Base-by-base conservation (phyloP, 2,113 vertebrate genomes). In the Condylura cristata region DNA sequence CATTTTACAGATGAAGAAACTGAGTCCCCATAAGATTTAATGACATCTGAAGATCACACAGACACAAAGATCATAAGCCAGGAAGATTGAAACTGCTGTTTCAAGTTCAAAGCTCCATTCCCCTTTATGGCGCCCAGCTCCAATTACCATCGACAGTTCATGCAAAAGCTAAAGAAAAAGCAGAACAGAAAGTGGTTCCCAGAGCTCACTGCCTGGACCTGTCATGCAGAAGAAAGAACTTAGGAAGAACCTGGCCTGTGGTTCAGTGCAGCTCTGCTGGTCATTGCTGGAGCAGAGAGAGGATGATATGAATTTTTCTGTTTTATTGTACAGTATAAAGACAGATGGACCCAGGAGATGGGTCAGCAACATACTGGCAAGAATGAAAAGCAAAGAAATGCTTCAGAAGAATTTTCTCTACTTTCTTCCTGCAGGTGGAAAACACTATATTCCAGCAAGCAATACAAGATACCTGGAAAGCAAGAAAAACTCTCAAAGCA, bases 131-230 rank as follows among this genome's bases (percentile, higher is more conserved):
- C 34, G n/a, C 48, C 80, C 65, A 44, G 13, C 7, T 61, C 28
- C 10, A 4, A 12, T 0, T 3, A 51, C 44, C 8, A 11, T 46
- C 37, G 41, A 3, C 1, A n/a, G 17, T 58, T 89, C 32, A 32
- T 6, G 70, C 32, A 90, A 63, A 53, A 95, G 66, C 37, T 34
- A 41, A 91, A 65, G 51, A 74, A 66, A 96, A 90, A 61, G 16
- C 65, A 94, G 65, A 86, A 80, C 46, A 78, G 91, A 83, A 91
- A 82, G 22, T 41, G 28, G 17, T 72, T 84, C 30, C 20, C 56
- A 61, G 80, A 22, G 2, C 37, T 44, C 2, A 0, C 8, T 14
- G 34, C 26, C 41, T 14, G 70, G 58, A 3, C 74, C 37, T 37
- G n/a, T 78, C 22, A 20, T 6, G 14, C 60, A 72, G 60, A 79